These are phyloP conservation scores for Varecia variegata DNA, from an alignment of 2,797 vertebrate genomes.

Conservation along the genomic window DNA sequence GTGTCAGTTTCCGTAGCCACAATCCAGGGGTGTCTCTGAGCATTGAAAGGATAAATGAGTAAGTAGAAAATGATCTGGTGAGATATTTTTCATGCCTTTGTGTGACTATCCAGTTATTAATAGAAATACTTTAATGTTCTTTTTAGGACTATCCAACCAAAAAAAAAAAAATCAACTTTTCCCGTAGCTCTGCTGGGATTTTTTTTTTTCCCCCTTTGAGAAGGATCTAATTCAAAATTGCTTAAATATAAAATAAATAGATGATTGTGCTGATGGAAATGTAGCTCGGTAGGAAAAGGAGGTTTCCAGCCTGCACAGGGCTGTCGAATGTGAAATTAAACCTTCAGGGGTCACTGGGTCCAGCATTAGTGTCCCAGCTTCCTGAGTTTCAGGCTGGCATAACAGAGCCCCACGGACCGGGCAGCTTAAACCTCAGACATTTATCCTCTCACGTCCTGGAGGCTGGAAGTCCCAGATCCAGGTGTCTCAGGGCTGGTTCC, in stretches of 20 bases:
- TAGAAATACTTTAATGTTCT: too few relatives aligned
- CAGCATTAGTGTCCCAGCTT: background rate
- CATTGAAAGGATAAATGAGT: rapidly evolving
- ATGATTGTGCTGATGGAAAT: background rate
- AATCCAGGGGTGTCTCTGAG: too few relatives aligned
- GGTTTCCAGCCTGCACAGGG: too few relatives aligned
- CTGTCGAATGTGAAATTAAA: background rate
- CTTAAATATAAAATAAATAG: background rate
- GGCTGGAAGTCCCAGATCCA: background rate
- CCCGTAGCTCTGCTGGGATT: background rate
- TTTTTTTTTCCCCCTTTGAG: background rate
- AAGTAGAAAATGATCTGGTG: background rate
- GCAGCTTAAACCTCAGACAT: background rate
- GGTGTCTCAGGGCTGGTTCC: background rate
- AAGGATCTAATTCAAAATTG: too few relatives aligned
- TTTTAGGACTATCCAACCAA: background rate
- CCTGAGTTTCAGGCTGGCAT: background rate
- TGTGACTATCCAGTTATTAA: too few relatives aligned
- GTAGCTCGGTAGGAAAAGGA: background rate
- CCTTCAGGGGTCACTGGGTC: too few relatives aligned
- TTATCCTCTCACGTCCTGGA: background rate
- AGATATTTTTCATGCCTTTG: background rate
- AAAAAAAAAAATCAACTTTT: background rate
- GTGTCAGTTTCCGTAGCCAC: background rate
- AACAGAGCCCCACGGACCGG: background rate